Conservation (phyloP, 2,797 vertebrate genomes). For the Sebastes flavidus region DNA sequence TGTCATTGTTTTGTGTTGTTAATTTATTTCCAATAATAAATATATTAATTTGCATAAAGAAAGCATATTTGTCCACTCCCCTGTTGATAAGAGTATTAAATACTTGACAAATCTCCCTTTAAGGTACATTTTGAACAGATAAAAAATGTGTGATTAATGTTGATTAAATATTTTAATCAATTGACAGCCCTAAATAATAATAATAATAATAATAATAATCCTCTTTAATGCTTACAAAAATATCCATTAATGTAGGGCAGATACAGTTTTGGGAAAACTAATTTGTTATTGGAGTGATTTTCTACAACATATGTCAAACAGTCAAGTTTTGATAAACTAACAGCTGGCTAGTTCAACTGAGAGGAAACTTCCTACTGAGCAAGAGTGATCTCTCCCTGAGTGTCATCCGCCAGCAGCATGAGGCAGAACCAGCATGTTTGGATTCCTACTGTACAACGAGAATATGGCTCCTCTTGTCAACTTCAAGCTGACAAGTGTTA, state of each 20-base stretch:
- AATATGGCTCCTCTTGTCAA: slow-evolving; percentile 84
- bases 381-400: slow-evolving; percentile 81
- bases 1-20: no score
- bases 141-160: no score
- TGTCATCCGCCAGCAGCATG: slow-evolving; percentile 82
- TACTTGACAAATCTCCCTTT: no score
- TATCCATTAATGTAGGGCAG: not conserved
- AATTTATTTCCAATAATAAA: no score
- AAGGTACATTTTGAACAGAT: no score
- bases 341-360: slow-evolving; percentile 85
- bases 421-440: slow-evolving; percentile 85
- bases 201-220: not conserved
- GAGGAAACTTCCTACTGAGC: slow-evolving; percentile 84
- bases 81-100: no score
- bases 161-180: no score
- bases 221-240: not conserved
- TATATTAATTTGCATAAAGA: no score
- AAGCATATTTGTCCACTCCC: no score
- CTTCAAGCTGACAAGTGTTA: slow-evolving; percentile 85
- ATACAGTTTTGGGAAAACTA: slow-evolving; percentile 33
- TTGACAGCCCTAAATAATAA: no score
- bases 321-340: slow-evolving; percentile 84
- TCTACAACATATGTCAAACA: slow-evolving; percentile 82
- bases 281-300: slow-evolving; percentile 68
- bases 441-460: slow-evolving; percentile 75